Conservation (phyloP, 1,140 invertebrate species). For the Gryllus bimaculatus region DNA sequence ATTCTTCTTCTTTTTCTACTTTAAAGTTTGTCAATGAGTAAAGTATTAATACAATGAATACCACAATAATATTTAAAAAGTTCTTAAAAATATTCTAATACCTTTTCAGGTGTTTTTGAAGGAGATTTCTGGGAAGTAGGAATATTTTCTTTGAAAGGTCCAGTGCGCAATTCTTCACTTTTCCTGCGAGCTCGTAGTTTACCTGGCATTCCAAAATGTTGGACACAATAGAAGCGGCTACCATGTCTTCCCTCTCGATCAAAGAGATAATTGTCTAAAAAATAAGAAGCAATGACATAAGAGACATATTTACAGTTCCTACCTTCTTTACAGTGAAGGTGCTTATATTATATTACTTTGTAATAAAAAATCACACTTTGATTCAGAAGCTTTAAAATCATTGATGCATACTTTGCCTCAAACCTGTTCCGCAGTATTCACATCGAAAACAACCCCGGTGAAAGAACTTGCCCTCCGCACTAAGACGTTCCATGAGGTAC, state of each 20-base stretch:
- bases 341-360: not conserved
- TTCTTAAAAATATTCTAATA: not conserved
- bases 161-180: constrained; percentile 32
- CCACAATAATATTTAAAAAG: no score
- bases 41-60: not conserved
- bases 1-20: no score
- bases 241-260: constrained; percentile 63
- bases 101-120: constrained; percentile 32
- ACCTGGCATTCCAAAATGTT: constrained; percentile 61
- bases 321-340: not conserved
- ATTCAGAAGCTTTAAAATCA: not conserved
- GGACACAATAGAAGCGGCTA: constrained; percentile 68
- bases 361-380: not conserved
- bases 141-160: constrained; percentile 39
- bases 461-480: constrained; percentile 76
- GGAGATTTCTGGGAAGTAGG: constrained; percentile 27
- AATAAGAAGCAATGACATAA: constrained; percentile 18
- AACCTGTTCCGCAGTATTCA: constrained; percentile 59
- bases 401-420: constrained; percentile 50
- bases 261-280: constrained; percentile 56
- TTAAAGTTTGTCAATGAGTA: not conserved
- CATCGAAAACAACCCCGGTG: constrained; percentile 76
- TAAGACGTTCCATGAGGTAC: constrained; percentile 79
- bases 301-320: not conserved
- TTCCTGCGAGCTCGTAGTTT: constrained; percentile 33